Base-by-base conservation (phyloP, 2,888 invertebrate species). In the Clunio marinus region DNA sequence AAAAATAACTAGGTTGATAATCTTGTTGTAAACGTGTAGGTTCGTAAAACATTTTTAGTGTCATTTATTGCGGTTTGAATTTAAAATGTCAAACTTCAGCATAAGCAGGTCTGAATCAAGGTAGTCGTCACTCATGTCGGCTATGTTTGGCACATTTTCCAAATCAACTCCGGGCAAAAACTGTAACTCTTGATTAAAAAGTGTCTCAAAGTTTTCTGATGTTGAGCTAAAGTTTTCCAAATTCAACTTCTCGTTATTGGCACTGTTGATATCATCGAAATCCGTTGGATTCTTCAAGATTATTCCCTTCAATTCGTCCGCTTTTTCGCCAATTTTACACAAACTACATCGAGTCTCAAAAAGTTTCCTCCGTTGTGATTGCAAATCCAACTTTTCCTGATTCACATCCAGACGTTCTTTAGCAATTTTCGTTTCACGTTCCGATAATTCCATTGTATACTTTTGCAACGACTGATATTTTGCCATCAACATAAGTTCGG, bases 331-430 rank as follows among this genome's bases (percentile, higher is more conserved):
- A 70, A 79, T 75, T 68, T 75, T 75, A 69, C 79, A 79, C 1
- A 79, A 73, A n/a, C 77, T 74, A 41, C 79, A 79, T 59, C 75
- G 75, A 3, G 72, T 73, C 57, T 75, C 74, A 10, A 74, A 74
- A 7, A 78, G 70, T 67, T 74, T 74, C 17, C 73, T 70, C 68
- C 75, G 76, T 0, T 75, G 37, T 57, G 75, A 75, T 27, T 77
- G 76, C 32, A 79, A 20, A 2, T 75, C 72, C 2, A 79, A 73
- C 24, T 78, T 78, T 70, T 79, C 78, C 68, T 76, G 75, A 0
- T 77, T 73, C 2, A 79, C 68, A 0, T 75, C 69, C 41, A 78
- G 70, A 25, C 77, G 75, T 46, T 78, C 78, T 70, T 77, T 76
- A 0, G 78, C 76, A 17, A 79, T 66, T 55, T 74, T 75, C 0